Base-by-base conservation (phyloP, 2,888 invertebrate species). In the Chloroclystis v-ata region DNA sequence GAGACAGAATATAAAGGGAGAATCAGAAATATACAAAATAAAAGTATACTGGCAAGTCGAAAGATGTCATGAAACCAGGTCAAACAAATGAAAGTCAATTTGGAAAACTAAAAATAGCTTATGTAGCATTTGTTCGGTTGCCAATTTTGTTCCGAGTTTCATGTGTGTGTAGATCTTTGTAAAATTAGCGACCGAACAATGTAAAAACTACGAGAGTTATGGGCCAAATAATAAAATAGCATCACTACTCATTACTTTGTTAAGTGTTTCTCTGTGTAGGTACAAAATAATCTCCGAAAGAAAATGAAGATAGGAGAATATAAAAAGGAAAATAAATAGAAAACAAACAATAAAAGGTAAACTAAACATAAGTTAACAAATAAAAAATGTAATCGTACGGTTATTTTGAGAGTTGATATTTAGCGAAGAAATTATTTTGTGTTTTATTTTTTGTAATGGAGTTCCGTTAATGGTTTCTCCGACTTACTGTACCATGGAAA, bases 221-320 rank as follows among this genome's bases (percentile, higher is more conserved):
- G 82, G 83, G 80, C 83, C 80, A 80, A 83, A 77, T 72, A 49
- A 79, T 74, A 78, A 78, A 72, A 76, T 79, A 82, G 84, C 85
- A 62, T 70, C 56, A 71, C 80, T 80, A 82, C 80, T 69, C 65
- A 75, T 78, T 74, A 79, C 67, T 80, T 59, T 87, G 87, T 86
- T 72, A 80, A 85, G 87, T 87, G 87, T 87, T 87, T 84, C 87
- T 87, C 87, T 88, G 87, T 87, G 83, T 84, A 82, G 82, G 84
- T 83, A 73, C 72, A 74, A 83, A 78, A 72, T 73, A 70, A 54
- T 20, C 54, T 64, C 75, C 59, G 73, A 75, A 80, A 64, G 74
- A 63, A 84, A 85, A 75, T 69, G 76, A 84, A 84, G 78, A 82
- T 71, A 78, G 80, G 81, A 84, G 74, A 80, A 71, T 75, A 67